Base-by-base conservation (phyloP, 2,888 invertebrate genomes). In the Cosmorhoe ocellata region DNA sequence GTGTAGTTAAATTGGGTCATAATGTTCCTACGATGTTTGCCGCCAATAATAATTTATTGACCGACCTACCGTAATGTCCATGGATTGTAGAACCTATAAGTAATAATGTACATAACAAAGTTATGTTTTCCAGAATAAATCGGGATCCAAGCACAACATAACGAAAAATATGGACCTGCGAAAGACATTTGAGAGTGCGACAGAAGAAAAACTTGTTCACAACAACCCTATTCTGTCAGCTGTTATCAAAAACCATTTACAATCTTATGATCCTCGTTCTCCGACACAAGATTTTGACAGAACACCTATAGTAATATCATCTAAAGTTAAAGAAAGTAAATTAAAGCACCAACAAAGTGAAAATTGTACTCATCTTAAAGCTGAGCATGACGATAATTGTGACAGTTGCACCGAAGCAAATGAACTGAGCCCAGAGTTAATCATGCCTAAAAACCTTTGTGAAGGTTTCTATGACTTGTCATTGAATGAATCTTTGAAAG, bases 201-300 rank as follows among this genome's bases (percentile, higher is more conserved):
- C 81, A 51, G 83, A 86, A 59, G 81, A 82, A 52, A 86, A 87
- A 54, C 69, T 84, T 1, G 81, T 86, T 54, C 84, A 81, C 37
- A 86, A 89, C 49, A 90, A 89, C 66, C 90, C 91, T 1, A 87
- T 89, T 43, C 69, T 91, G 5, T 84, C 88, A 31, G 88, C 90
- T 44, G 85, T 90, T 36, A 88, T 91, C 54, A 89, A 84, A 57
- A 89, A 83, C 56, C 89, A 90, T 60, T 72, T 90, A 36, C 86
- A 88, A 50, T 86, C 85, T 7, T 90, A 88, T 66, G 90, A 93
- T 67, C 93, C 92, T 24, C 84, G 93, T 28, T 93, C 93, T 1
- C 92, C 93, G 14, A 87, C 92, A 36, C 82, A 86, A 50, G 92
- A 92, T 49, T 91, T 92, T 76, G 87, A 90, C 51, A 80, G 92